Conservation (phyloP, 1,140 invertebrate genomes). For the Atta texana region DNA sequence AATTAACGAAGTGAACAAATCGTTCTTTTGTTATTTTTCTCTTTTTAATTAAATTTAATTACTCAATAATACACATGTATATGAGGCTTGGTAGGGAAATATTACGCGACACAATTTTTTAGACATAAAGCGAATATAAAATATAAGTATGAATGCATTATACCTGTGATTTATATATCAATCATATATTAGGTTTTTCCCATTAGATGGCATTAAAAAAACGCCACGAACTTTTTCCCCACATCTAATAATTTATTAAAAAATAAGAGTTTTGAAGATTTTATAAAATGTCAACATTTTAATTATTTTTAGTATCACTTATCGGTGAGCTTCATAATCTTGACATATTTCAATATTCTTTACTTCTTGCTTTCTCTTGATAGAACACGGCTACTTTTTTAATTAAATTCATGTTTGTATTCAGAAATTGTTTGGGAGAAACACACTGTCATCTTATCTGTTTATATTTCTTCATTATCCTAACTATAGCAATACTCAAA, state of each 20-base stretch:
- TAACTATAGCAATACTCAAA: neutral
- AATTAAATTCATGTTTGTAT: neutral
- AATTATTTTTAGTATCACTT: neutral
- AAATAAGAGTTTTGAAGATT: neutral
- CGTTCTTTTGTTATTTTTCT: neutral
- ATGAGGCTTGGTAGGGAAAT: neutral
- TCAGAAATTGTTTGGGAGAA: neutral
- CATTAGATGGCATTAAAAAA: no score
- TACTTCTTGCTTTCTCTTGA: neutral
- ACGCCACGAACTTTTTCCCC: no score
- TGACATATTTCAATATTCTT: neutral
- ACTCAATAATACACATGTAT: neutral
- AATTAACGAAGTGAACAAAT: neutral
- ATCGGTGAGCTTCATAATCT: neutral
- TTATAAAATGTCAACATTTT: neutral
- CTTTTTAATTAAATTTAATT: constrained; percentile 2
- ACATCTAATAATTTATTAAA: neutral
- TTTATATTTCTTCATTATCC: constrained; percentile 8
- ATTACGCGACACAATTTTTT: neutral
- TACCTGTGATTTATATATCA: neutral
- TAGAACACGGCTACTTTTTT: neutral
- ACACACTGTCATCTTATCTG: neutral
- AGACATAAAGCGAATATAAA: neutral
- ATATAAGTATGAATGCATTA: neutral
- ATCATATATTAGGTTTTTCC: no score